Evolutionary conservation across 2,888 invertebrate genomes (phyloP).

Genomic region (Nephrotoma guestfalica): DNA sequence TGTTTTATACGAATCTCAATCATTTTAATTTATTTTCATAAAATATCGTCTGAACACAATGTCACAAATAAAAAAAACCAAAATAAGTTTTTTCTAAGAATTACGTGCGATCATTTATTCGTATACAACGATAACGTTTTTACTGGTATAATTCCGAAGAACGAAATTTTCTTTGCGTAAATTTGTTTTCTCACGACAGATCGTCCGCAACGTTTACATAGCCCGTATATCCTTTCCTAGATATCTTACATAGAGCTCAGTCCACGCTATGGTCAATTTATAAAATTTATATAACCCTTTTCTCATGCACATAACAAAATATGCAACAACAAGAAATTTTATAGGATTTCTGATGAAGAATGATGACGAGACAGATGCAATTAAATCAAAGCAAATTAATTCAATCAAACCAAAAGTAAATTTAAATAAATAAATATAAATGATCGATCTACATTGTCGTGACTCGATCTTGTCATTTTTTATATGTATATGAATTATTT

Average conservation of each 20-base stretch:
- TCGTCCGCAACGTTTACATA: neutral
- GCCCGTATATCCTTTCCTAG: neutral
- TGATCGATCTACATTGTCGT: conserved; percentile 1
- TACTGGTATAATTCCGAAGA: neutral
- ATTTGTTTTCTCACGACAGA: neutral
- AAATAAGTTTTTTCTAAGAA: neutral
- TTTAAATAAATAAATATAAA: neutral
- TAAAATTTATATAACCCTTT: neutral
- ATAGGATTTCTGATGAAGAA: neutral
- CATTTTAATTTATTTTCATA: neutral
- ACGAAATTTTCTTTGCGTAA: no score
- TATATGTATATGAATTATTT: neutral
- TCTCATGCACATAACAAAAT: neutral
- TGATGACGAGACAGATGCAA: neutral
- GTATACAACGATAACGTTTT: neutral
- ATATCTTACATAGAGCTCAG: neutral
- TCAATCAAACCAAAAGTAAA: neutral
- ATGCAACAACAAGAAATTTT: neutral
- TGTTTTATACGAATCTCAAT: neutral
- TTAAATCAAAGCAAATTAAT: neutral
- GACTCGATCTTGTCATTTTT: conserved; percentile 1
- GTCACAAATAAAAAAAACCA: neutral
- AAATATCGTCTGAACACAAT: neutral
- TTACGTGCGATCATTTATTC: neutral
- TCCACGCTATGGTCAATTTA: neutral